These are phyloP conservation scores for Phrynocephalus vlangalii DNA, from an alignment of 2,797 vertebrate species.

Conservation along the genomic window DNA sequence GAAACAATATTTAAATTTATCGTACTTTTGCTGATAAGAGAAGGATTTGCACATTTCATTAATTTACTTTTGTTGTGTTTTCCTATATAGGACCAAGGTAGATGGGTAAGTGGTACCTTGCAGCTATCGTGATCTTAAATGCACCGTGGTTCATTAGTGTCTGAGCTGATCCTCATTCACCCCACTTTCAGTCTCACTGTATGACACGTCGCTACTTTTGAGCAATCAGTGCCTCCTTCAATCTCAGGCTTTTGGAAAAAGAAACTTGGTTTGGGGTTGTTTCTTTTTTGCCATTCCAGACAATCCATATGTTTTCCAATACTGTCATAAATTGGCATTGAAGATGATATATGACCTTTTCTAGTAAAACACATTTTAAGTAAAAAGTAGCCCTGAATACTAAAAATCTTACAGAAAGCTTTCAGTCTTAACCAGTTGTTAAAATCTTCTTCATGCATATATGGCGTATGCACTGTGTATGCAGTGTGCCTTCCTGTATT, in stretches of 20 bases:
- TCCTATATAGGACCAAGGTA: conserved; percentile 45
- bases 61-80: conserved; percentile 42
- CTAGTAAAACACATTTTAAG: background rate
- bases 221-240: background rate
- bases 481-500: background rate
- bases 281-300: background rate
- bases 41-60: conserved; percentile 33
- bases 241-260: background rate
- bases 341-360: conserved; percentile 14
- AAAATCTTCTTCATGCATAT: background rate
- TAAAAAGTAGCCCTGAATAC: background rate
- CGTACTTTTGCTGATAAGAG: conserved; percentile 31
- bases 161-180: background rate
- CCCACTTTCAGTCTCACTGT: conserved; percentile 9
- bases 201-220: background rate
- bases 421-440: background rate
- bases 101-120: conserved; percentile 45
- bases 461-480: background rate
- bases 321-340: background rate
- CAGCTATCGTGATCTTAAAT: conserved; percentile 29
- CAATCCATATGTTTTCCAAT: background rate
- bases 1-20: conserved; percentile 11
- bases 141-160: conserved; percentile 11
- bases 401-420: background rate
- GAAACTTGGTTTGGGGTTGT: background rate